Evolutionary conservation across 2,888 invertebrate species (phyloP).

Genomic region (Phaonia tiefii): DNA sequence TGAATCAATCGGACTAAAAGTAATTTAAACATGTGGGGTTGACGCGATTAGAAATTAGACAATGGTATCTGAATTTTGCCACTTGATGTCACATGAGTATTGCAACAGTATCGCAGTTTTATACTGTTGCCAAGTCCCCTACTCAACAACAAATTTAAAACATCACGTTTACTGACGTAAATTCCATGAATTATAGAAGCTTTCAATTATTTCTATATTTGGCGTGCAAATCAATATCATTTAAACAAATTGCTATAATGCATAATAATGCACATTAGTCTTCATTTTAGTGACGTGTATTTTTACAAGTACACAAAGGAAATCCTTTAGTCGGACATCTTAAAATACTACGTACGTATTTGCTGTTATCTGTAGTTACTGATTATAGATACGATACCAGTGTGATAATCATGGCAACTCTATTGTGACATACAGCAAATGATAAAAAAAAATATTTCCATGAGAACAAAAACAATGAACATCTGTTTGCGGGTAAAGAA

Average conservation of each 20-base stretch:
- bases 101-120: no score
- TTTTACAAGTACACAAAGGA: constrained; percentile 31
- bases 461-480: constrained; percentile 58
- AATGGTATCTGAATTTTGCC: no score
- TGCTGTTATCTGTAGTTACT: neutral
- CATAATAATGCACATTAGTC: neutral
- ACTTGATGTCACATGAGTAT: no score
- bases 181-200: constrained; percentile 12
- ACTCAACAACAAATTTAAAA: neutral
- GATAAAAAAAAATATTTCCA: neutral
- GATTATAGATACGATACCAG: neutral
- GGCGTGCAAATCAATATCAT: constrained; percentile 13
- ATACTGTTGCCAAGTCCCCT: neutral
- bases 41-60: no score
- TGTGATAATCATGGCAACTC: constrained; percentile 57
- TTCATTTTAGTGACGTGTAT: constrained; percentile 32
- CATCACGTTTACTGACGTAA: constrained; percentile 1
- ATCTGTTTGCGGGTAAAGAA: constrained; percentile 40
- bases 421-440: constrained; percentile 38
- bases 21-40: no score
- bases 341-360: neutral
- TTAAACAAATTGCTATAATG: no score
- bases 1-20: no score
- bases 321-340: constrained; percentile 53
- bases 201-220: neutral